Conservation (phyloP, 1,140 invertebrate species). For the Philopotamus ludificatus region DNA sequence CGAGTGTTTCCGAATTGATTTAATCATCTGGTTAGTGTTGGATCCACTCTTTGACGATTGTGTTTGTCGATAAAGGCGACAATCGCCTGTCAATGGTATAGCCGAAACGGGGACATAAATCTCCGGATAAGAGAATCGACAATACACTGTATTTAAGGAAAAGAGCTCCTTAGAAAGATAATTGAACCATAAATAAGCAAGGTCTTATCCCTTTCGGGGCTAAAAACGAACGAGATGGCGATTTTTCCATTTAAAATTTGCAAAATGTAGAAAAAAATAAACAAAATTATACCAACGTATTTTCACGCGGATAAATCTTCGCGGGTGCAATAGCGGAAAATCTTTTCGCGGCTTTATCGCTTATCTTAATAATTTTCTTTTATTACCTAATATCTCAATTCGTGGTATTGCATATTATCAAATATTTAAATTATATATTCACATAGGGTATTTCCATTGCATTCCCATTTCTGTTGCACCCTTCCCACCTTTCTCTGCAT, state of each 20-base stretch:
- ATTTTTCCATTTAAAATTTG: too few relatives aligned
- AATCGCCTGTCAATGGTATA: constrained; percentile 17
- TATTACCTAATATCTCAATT: too few relatives aligned
- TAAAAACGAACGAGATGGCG: constrained; percentile 17
- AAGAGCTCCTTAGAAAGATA: constrained; percentile 27
- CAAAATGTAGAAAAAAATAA: too few relatives aligned
- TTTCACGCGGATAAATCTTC: too few relatives aligned
- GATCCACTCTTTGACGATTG: constrained; percentile 19
- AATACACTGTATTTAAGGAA: constrained; percentile 28
- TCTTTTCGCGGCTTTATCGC: too few relatives aligned
- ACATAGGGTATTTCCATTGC: not conserved
- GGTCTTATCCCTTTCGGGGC: constrained; percentile 9
- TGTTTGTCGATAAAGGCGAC: constrained; percentile 19
- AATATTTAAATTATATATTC: too few relatives aligned
- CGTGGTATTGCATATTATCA: too few relatives aligned
- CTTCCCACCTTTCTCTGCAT: constrained; percentile 1
- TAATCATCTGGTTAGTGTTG: not conserved
- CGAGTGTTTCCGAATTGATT: not conserved
- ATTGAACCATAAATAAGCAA: constrained; percentile 29
- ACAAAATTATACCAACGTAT: too few relatives aligned
- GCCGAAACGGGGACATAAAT: constrained; percentile 21
- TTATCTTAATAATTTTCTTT: too few relatives aligned
- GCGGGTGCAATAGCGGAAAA: too few relatives aligned
- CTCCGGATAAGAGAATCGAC: constrained; percentile 21
- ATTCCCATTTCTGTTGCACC: not conserved